Evolutionary conservation across 2,113 vertebrate species (phyloP), one percentile per base, ranked within the genome.

Genomic region (Sinocyclocheilus grahami): DNA sequence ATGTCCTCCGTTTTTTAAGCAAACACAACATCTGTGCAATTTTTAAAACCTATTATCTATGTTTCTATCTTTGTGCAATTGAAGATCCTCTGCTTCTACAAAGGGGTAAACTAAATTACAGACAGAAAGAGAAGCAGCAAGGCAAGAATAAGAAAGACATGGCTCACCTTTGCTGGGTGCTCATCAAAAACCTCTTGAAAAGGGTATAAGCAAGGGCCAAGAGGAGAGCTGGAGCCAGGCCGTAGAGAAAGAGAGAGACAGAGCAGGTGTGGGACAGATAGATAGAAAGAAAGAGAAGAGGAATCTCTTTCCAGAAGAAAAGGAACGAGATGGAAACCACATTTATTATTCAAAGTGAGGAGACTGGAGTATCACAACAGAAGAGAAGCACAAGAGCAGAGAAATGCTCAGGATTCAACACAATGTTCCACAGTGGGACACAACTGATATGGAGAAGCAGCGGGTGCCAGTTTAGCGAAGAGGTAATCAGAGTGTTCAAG

Each of bases 161-260:
- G 33, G 87, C 92, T 93, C 89, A 93, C 95, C 94, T 94, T 85
- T 12, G 27, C 53, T 90, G 87, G 84, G 82, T 85, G 84, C 89
- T 89, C 86, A 88, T 82, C 86, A 82, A 84, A 87, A 81, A 82
- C 87, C 76, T 88, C 88, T 76, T 87, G 82, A 89, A 85, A 87
- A 83, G 53, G 85, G 89, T 60, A 93, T 78, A 88, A 89, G 87
- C 81, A 95, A 92, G 95, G 94, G 93, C 96, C 95, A 95, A 96
- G 92, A 90, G 87, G 82, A 63, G 72, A 86, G 94, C 95, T 95
- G 94, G 94, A 90, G 87, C 83, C 69, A 94, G 95, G 94, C 90
- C 88, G 83, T 93, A 91, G 93, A 85, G 53, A 42, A 39, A 78
- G 80, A 67, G 78, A 81, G 58, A 87, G 60, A 87, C 48, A 89